Base-by-base conservation (phyloP, 2,888 invertebrate genomes). In the Drosophila stalkeri region DNA sequence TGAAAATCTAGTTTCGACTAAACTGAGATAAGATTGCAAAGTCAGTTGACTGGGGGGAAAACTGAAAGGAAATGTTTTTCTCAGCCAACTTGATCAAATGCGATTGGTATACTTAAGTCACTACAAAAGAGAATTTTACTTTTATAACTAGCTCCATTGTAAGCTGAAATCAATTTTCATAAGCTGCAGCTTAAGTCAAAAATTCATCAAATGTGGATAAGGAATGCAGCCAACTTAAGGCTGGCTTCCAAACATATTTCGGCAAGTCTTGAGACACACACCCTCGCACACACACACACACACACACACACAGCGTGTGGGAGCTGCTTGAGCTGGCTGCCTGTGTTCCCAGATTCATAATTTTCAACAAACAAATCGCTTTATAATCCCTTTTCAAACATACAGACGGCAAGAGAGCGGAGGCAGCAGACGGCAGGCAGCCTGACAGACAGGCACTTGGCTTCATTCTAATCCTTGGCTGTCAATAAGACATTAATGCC, bases 341-440 rank as follows among this genome's bases (percentile, higher is more conserved):
- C 62, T 64, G 60, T 43, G 73, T 64, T 83, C 86, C 74, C 85
- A 88, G 85, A 86, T 85, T 85, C 85, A 85, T 85, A 85, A 85
- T 85, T 85, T 81, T 86, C 80, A 74, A 86, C 85, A 88, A 85
- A 88, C 85, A 85, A 85, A 88, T 85, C 85, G 85, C 88, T 88
- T 88, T 85, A 85, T 85, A 85, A 85, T 88, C 85, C 85, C 85
- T 81, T 88, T 88, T 81, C 86, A 83, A 85, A 88, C 81, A 80
- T 71, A 76, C 72, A 64, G 35, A 62, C 33, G 63, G 37, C 54
- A 43, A 60, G 23, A 43, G 27, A 8, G 63, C 27, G 33, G 43
- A 16, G 57, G 35, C 47, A 23, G 20, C 31, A 47, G 16, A 9
- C 41, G 12, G 35, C 27, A 69, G 59, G 7, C 37, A 23, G 55